phyloP scores from a whole-genome alignment of 2,797 vertebrate genomes.

The Oreochromis mossambicus region DNA sequence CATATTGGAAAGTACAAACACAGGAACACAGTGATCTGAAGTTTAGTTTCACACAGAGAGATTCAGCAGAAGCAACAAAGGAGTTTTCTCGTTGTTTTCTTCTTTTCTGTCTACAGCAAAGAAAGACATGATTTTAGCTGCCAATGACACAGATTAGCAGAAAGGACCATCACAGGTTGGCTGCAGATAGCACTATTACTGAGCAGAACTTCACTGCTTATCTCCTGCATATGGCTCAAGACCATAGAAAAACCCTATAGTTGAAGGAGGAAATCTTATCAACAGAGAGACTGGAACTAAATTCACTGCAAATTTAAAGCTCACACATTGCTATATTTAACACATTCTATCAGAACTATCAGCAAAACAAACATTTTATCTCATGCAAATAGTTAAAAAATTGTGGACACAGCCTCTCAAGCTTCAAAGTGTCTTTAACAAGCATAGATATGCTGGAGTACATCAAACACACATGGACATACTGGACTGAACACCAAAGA shows the following conservation, averaged over 20 bases:
- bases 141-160: neutral
- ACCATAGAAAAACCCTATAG: neutral
- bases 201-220: neutral
- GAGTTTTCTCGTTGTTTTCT: neutral
- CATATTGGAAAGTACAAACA: neutral
- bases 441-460: neutral
- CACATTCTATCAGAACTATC: neutral
- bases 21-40: neutral
- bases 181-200: neutral
- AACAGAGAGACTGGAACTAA: neutral
- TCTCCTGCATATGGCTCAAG: neutral
- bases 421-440: neutral
- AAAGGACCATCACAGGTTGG: neutral
- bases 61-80: neutral
- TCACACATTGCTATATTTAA: neutral
- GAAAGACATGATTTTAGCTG: neutral
- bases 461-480: neutral
- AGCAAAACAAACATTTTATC: neutral
- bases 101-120: neutral
- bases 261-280: neutral
- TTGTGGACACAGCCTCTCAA: neutral
- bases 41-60: neutral
- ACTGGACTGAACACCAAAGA: conserved; percentile 28
- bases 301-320: neutral
- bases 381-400: neutral